Conservation (phyloP, 2,797 vertebrate genomes). For the Sciurus carolinensis region DNA sequence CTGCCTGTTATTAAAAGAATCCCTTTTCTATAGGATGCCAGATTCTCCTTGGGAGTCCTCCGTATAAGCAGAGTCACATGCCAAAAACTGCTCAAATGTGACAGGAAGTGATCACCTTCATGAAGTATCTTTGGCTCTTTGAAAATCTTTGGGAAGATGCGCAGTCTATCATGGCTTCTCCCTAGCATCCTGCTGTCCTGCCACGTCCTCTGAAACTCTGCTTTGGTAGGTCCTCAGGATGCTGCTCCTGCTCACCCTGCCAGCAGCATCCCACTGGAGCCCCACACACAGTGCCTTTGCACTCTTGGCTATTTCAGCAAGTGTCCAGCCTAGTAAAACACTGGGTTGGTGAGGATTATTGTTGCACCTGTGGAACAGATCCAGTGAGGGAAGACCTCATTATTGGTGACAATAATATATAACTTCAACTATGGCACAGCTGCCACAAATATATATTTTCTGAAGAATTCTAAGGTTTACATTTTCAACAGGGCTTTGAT, state of each 20-base stretch:
- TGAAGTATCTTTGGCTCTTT: not conserved
- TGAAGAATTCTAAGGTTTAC: constrained; percentile 56
- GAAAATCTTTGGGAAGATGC: not conserved
- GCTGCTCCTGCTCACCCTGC: not conserved
- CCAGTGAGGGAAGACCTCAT: not conserved
- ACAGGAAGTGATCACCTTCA: not conserved
- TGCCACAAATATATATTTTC: not conserved
- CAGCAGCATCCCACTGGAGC: not conserved
- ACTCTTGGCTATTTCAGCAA: not conserved
- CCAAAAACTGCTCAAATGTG: not conserved
- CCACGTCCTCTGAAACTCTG: not conserved
- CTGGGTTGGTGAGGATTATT: not conserved
- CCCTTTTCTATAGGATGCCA: not conserved
- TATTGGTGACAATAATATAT: not conserved
- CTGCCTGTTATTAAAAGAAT: not conserved
- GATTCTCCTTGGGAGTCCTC: not conserved
- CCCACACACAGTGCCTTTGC: not conserved
- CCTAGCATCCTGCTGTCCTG: not conserved
- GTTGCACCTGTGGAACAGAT: not conserved
- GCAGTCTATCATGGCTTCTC: not conserved
- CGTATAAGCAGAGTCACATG: not conserved
- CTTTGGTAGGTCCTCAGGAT: not conserved
- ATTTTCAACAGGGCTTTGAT: constrained; percentile 61
- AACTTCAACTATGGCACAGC: not conserved
- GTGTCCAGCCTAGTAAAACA: not conserved